Base-by-base conservation (phyloP, 2,888 invertebrate species). In the Hemaris fuciformis region DNA sequence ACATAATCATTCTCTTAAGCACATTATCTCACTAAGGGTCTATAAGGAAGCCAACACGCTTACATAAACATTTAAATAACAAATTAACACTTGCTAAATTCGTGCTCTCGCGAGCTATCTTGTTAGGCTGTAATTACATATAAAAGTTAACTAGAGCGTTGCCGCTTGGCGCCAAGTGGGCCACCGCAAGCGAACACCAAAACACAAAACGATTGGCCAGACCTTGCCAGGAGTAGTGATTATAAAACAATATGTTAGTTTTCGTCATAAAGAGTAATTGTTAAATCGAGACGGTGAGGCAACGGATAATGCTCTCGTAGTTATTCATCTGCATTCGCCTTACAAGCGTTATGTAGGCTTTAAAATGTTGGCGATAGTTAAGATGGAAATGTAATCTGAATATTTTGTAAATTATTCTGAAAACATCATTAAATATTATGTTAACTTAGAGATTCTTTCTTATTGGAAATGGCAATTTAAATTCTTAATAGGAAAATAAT, bases 141-240 rank as follows among this genome's bases (percentile, higher is more conserved):
- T 64, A 61, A 27, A 65, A 68, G 66, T 48, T 74, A 84, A 85
- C 70, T 83, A 83, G 85, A 84, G 83, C 85, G 82, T 81, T 81
- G 73, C 82, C 15, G 63, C 59, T 23, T 41, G 41, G 60, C 27
- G 45, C 43, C 62, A 67, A 68, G 57, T 68, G 64, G 63, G 69
- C 65, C 65, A 76, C 73, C 70, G 68, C 73, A 78, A 79, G 66
- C 79, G 75, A 79, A 77, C 77, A 77, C 78, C 71, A 71, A 23
- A 48, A 46, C 6, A 48, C 10, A 20, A 43, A 53, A 59, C 18
- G 27, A 20, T 59, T 27, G 10, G 23, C n/a, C 42, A 62, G 65
- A 62, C 66, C 65, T 66, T 66, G 66, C 60, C 65, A 38, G 65
- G 43, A 61, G 58, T 62, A 46, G 42, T 59, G 38, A 43, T 38